Evolutionary conservation across 2,888 invertebrate species (phyloP).

Genomic region (Eupithecia tripunctaria): DNA sequence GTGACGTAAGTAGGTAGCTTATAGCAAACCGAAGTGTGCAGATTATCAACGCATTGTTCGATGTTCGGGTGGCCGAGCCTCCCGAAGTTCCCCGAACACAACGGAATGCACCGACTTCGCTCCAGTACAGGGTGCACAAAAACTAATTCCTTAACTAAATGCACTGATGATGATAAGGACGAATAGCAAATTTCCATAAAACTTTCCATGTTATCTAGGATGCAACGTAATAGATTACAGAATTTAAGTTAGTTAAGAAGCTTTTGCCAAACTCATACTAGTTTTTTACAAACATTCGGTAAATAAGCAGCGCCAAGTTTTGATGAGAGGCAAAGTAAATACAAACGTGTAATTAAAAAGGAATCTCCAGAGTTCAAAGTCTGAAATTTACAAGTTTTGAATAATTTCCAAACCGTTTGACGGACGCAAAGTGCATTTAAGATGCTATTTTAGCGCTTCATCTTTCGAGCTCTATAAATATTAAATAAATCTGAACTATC

Average conservation of each 20-base stretch:
- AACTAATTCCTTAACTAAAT: too few relatives aligned
- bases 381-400: background rate
- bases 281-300: background rate
- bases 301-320: conserved; percentile 7
- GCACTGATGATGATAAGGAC: too few relatives aligned
- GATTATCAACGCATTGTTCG: too few relatives aligned
- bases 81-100: too few relatives aligned
- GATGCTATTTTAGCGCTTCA: background rate
- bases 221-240: background rate
- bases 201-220: background rate
- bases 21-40: too few relatives aligned
- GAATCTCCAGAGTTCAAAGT: background rate
- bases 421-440: background rate
- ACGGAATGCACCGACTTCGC: too few relatives aligned
- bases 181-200: background rate
- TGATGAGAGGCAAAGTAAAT: conserved; percentile 11
- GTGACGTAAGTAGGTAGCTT: too few relatives aligned
- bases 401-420: background rate
- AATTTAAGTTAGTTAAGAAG: background rate
- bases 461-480: too few relatives aligned
- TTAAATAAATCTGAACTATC: too few relatives aligned
- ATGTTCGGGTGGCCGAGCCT: too few relatives aligned
- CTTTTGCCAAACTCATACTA: background rate
- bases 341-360: conserved; percentile 14
- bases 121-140: too few relatives aligned